Evolutionary conservation across 2,797 vertebrate species (phyloP).

Genomic region (Fratercula arctica): DNA sequence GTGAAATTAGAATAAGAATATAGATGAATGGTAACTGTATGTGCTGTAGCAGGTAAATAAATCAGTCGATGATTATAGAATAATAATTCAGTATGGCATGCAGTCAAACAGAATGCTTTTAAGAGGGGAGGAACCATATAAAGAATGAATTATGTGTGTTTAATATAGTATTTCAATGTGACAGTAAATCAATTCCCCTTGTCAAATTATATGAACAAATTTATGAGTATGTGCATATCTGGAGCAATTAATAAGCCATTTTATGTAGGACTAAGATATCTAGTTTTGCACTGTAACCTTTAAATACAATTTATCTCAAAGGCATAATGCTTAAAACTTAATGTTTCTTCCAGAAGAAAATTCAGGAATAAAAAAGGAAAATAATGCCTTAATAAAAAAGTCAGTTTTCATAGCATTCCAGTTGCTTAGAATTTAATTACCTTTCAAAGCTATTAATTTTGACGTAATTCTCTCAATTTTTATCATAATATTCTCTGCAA

Average conservation of each 20-base stretch:
- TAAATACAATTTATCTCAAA: background rate
- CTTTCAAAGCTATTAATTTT: background rate
- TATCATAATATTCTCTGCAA: background rate
- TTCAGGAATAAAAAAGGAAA: background rate
- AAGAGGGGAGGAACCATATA: background rate
- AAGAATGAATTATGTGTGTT: background rate
- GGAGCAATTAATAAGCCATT: conserved; percentile 31
- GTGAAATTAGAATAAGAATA: conserved; percentile 15
- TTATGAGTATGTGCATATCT: background rate
- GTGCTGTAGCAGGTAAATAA: background rate
- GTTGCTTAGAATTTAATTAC: background rate
- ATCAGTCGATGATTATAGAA: conserved; percentile 3
- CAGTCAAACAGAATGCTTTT: conserved; percentile 10
- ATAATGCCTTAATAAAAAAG: background rate
- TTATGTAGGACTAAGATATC: background rate
- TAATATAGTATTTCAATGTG: conserved; percentile 21
- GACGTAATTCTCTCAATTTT: background rate
- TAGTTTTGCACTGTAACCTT: conserved; percentile 17
- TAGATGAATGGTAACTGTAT: conserved; percentile 1
- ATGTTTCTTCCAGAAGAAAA: background rate
- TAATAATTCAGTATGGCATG: background rate
- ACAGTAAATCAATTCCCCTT: conserved; percentile 33
- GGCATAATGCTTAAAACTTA: background rate
- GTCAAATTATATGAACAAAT: conserved; percentile 19
- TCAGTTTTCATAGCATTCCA: background rate